Conservation (phyloP, 2,888 invertebrate species). For the Oligia latruncula region DNA sequence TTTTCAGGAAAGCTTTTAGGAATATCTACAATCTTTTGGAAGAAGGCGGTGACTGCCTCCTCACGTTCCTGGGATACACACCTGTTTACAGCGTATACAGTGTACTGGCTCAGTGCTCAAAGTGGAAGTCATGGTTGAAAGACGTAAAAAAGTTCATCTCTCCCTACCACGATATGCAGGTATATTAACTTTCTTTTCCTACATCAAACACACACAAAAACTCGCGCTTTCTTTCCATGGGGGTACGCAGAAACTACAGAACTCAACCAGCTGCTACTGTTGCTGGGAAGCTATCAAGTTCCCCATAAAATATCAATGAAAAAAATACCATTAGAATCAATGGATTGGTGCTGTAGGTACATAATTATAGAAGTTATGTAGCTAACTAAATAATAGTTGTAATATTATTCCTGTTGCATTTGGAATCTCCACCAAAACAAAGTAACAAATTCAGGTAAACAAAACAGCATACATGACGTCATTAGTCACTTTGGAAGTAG, state of each 20-base stretch:
- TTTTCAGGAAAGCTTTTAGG: conserved; percentile 61
- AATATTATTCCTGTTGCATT: not conserved
- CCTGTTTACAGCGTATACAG: conserved; percentile 56
- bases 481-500: not conserved
- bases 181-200: conserved; percentile 15
- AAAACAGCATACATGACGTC: not conserved
- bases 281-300: not conserved
- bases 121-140: conserved; percentile 62
- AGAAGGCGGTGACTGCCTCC: conserved; percentile 58
- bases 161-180: conserved; percentile 61
- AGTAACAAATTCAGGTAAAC: not conserved
- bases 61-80: conserved; percentile 56
- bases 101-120: conserved; percentile 45
- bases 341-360: not conserved
- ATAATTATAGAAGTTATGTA: not conserved
- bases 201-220: not conserved
- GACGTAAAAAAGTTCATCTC: conserved; percentile 58
- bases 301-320: not conserved
- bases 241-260: not conserved
- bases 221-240: not conserved
- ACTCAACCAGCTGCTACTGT: not conserved
- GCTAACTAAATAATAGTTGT: not conserved
- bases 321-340: not conserved
- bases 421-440: not conserved
- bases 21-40: conserved; percentile 58